Base-by-base conservation (phyloP, 2,113 vertebrate genomes). In the Neomonachus schauinslandi region DNA sequence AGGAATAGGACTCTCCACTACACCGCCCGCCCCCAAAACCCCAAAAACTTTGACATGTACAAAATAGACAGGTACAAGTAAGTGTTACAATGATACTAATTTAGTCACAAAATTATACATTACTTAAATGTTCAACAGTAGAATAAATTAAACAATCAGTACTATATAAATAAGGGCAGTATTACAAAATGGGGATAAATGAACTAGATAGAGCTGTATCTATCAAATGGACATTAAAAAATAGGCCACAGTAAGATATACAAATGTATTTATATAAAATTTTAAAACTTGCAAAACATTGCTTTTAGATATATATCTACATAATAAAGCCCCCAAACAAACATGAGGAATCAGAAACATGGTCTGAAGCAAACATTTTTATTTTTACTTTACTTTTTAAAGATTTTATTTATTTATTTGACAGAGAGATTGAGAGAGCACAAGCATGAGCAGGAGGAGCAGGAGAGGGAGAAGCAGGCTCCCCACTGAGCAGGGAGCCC, bases 341-440 rank as follows among this genome's bases (percentile, higher is more conserved):
- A 57, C 7, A n/a, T 28, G 28, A 94, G 5, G 46, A 59, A 82
- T 57, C 2, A 42, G 77, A 92, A 72, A 55, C 21, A 39, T 39
- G 19, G 5, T 71, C 55, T 85, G 57, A 92, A 84, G 39, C 19
- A 94, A 95, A 51, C 77, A 76, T 89, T 94, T 92, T 83, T 53
- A 74, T 28, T 67, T 65, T 67, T 18, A 67, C n/a, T 67, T 69
- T n/a, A 31, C 8, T 69, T 67, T n/a, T n/a, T 18, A n/a, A 69
- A n/a, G 65, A 69, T 69, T 67, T n/a, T 69, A n/a, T 69, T n/a
- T 19, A 67, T 69, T 69, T 69, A 69, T 69, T n/a, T 69, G 7
- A 18, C 8, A 33, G 5, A 67, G 33, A n/a, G 59, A 28, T 46
- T 46, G 57, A 57, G 65, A 69, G 16, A n/a, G 63, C 14, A 28